phyloP scores from a whole-genome alignment of 2,888 invertebrate species.

The Tenthredo mesomela region DNA sequence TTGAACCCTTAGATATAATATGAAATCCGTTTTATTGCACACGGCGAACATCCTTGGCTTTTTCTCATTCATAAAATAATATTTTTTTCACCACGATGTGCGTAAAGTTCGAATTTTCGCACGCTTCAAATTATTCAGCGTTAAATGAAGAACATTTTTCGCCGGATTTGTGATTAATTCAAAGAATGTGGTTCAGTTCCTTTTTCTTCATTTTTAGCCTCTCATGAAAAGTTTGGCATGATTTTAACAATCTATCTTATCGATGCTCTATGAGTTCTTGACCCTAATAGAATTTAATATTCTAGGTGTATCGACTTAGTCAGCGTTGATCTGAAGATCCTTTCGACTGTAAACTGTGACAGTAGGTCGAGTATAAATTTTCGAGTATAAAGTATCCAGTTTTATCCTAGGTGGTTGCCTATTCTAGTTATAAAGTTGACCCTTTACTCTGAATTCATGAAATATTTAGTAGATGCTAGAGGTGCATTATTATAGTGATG shows the following conservation, averaged over 20 bases:
- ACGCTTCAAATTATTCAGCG: too few species aligned
- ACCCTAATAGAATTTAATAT: conserved; percentile 8
- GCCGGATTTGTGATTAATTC: too few species aligned
- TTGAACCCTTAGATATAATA: not conserved
- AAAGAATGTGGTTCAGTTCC: too few species aligned
- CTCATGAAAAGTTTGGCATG: not conserved
- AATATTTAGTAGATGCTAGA: not conserved
- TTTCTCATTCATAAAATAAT: too few species aligned
- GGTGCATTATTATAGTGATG: conserved; percentile 6
- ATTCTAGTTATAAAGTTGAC: not conserved
- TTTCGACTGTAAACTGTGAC: not conserved
- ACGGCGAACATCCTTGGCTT: too few species aligned
- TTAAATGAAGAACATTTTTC: too few species aligned
- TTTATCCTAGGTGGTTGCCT: not conserved
- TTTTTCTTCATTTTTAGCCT: not conserved
- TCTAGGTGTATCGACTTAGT: conserved; percentile 14
- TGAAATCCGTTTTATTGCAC: not conserved
- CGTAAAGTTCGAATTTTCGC: too few species aligned
- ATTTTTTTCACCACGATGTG: too few species aligned
- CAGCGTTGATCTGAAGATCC: conserved; percentile 14
- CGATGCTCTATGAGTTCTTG: not conserved
- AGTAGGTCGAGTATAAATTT: conserved; percentile 38
- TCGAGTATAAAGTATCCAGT: conserved; percentile 14
- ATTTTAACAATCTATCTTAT: not conserved
- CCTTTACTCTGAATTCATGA: not conserved